Conservation (phyloP, 2,888 invertebrate genomes). For the Prionchulus punctatus region DNA sequence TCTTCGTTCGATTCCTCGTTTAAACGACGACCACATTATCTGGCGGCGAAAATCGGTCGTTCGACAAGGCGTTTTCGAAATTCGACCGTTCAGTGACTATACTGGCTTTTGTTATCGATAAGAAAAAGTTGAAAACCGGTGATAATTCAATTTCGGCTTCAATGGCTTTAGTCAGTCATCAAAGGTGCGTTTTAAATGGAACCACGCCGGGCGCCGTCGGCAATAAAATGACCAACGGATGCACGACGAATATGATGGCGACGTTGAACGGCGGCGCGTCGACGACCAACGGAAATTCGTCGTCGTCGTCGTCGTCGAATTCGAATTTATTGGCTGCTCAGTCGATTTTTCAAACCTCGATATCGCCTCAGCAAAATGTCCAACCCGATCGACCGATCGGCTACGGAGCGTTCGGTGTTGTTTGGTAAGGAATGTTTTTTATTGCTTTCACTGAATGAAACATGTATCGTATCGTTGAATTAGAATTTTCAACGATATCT, state of each 20-base stretch:
- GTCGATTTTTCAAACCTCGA: not conserved
- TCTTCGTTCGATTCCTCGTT: too few relatives aligned
- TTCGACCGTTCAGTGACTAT: too few relatives aligned
- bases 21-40: too few relatives aligned
- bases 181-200: not conserved
- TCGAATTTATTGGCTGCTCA: not conserved
- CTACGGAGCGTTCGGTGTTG: conserved; percentile 98
- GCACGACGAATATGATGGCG: not conserved
- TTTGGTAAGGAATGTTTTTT: too few relatives aligned
- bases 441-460: too few relatives aligned
- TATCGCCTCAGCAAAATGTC: not conserved
- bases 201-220: not conserved
- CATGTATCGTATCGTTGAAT: too few relatives aligned
- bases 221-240: not conserved
- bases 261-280: not conserved
- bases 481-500: not conserved
- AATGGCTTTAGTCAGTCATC: conserved; percentile 11
- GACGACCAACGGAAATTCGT: not conserved
- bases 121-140: too few relatives aligned
- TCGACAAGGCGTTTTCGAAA: too few relatives aligned
- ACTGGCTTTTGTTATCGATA: too few relatives aligned
- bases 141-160: too few relatives aligned
- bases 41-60: too few relatives aligned
- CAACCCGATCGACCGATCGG: conserved; percentile 92
- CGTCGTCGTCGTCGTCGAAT: not conserved